Conservation (phyloP, 2,797 vertebrate species). For the Protonibea diacanthus region DNA sequence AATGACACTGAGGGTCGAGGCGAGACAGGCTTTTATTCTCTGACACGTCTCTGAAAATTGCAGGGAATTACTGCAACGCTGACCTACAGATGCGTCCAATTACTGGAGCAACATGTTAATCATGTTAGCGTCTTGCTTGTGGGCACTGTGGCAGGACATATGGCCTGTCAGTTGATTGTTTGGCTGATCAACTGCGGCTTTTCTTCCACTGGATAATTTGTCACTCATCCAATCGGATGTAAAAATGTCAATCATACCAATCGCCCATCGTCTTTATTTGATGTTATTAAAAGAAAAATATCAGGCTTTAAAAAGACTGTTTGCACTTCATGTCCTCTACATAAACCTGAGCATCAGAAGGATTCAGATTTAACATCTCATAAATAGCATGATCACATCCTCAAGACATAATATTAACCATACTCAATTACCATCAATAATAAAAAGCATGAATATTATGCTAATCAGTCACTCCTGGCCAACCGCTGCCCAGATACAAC, state of each 20-base stretch:
- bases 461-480: neutral
- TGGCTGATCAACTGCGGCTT: neutral
- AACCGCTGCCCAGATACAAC: slow-evolving; percentile 58
- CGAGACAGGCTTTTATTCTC: slow-evolving; percentile 9
- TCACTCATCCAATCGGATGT: neutral
- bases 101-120: slow-evolving; percentile 3
- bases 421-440: neutral
- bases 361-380: slow-evolving; percentile 5
- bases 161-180: no score
- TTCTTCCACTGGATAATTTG: neutral
- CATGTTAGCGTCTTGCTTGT: slow-evolving; percentile 2
- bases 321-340: neutral
- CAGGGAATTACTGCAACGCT: slow-evolving; percentile 16
- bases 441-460: neutral
- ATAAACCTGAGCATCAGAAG: neutral
- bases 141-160: slow-evolving; percentile 1
- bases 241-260: neutral
- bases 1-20: neutral
- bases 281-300: neutral
- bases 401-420: slow-evolving; percentile 18
- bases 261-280: neutral
- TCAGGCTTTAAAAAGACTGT: neutral
- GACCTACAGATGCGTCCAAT: slow-evolving; percentile 37
- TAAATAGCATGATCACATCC: neutral
- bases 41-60: slow-evolving; percentile 24